phyloP scores from a whole-genome alignment of 2,797 vertebrate species.

The Epinephelus awoara region DNA sequence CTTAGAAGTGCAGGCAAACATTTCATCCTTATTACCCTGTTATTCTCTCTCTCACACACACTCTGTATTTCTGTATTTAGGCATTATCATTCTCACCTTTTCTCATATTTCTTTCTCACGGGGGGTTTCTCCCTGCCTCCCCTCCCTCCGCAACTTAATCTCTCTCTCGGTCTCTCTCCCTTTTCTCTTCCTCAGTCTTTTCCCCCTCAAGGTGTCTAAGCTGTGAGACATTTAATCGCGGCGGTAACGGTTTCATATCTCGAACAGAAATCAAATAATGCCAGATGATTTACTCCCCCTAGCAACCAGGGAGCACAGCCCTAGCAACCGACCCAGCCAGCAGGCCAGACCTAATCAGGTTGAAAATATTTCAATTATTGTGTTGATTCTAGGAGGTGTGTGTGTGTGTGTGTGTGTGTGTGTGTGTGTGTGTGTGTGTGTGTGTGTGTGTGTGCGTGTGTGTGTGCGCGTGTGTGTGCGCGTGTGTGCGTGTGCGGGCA shows the following conservation, averaged over 20 bases:
- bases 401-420: neutral
- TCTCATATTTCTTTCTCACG: constrained; percentile 73
- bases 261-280: constrained; percentile 99
- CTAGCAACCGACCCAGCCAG: constrained; percentile 99
- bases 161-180: constrained; percentile 56
- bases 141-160: constrained; percentile 66
- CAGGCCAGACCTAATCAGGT: constrained; percentile 99
- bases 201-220: constrained; percentile 95
- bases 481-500: neutral
- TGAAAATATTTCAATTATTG: constrained; percentile 99
- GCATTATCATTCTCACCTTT: constrained; percentile 74
- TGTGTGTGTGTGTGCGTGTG: neutral
- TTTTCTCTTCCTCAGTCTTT: constrained; percentile 87
- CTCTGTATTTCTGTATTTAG: constrained; percentile 65
- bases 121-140: constrained; percentile 37
- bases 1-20: constrained; percentile 76
- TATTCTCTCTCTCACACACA: constrained; percentile 54
- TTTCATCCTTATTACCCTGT: constrained; percentile 76
- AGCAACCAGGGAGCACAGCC: constrained; percentile 99
- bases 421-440: neutral
- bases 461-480: neutral
- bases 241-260: constrained; percentile 99
- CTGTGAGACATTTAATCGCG: constrained; percentile 99
- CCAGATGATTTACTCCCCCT: constrained; percentile 99
- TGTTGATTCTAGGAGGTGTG: constrained; percentile 94